These are phyloP conservation scores for Celastrina argiolus DNA, from an alignment of 2,888 invertebrate species.

Conservation along the genomic window DNA sequence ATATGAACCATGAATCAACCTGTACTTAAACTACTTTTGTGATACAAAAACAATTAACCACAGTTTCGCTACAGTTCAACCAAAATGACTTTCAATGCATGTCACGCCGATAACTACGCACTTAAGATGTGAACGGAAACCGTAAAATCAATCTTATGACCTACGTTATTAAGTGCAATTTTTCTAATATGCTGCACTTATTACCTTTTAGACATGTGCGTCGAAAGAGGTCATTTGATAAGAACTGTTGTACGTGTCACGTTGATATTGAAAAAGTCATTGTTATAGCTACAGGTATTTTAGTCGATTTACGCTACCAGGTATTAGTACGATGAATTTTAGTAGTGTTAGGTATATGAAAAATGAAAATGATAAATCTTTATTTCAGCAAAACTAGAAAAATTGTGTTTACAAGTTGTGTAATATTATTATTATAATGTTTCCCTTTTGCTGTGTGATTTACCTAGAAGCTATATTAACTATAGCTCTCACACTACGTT, in stretches of 20 bases:
- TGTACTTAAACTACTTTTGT: background rate
- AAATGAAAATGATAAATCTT: too few species aligned
- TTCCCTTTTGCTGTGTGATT: too few species aligned
- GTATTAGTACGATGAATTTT: too few species aligned
- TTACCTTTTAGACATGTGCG: constrained; percentile 43
- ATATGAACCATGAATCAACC: too few species aligned
- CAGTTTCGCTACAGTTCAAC: constrained; percentile 49
- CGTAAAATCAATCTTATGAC: background rate
- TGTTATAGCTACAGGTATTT: constrained; percentile 28
- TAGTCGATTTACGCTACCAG: background rate
- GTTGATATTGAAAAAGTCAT: constrained; percentile 59
- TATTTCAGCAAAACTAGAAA: too few species aligned
- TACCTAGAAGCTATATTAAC: too few species aligned
- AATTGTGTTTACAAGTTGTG: too few species aligned
- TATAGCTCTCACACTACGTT: too few species aligned
- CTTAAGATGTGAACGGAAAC: background rate
- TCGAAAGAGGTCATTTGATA: constrained; percentile 72
- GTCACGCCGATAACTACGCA: constrained; percentile 30
- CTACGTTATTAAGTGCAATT: background rate
- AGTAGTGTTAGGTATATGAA: too few species aligned
- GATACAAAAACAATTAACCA: constrained; percentile 29
- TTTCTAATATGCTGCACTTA: constrained; percentile 32
- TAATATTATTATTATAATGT: too few species aligned
- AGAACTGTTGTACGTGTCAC: constrained; percentile 43
- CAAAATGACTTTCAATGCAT: constrained; percentile 53